Conservation (phyloP, 2,797 vertebrate species). For the Hyperoplus immaculatus region DNA sequence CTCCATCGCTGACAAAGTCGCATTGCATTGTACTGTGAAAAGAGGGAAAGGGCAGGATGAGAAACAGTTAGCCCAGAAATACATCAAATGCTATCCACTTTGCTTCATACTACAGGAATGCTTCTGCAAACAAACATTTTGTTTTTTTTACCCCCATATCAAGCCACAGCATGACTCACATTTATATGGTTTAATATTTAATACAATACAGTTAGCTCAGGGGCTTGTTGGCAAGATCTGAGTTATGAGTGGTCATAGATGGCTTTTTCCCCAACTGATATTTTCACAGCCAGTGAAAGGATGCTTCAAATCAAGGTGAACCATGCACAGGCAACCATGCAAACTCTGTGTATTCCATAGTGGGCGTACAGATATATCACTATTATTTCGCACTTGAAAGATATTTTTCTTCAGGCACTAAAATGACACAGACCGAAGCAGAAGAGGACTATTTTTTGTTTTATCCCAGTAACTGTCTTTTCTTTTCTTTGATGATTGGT, state of each 20-base stretch:
- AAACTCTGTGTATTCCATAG: no score
- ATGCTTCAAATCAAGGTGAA: background rate
- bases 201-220: background rate
- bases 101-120: background rate
- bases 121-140: background rate
- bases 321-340: background rate
- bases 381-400: background rate
- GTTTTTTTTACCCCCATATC: background rate
- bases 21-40: constrained; percentile 90
- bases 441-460: background rate
- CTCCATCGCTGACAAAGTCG: constrained; percentile 90
- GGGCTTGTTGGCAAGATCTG: background rate
- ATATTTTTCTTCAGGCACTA: background rate
- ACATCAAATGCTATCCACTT: background rate
- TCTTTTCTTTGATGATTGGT: background rate
- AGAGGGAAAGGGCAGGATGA: constrained; percentile 13
- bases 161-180: constrained; percentile 1
- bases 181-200: background rate
- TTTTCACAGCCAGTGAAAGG: background rate
- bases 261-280: background rate
- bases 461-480: background rate
- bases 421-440: background rate
- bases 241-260: background rate
- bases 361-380: no score
- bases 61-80: background rate